phyloP scores from a whole-genome alignment of 1,140 invertebrate species.

The Eciton burchellii region DNA sequence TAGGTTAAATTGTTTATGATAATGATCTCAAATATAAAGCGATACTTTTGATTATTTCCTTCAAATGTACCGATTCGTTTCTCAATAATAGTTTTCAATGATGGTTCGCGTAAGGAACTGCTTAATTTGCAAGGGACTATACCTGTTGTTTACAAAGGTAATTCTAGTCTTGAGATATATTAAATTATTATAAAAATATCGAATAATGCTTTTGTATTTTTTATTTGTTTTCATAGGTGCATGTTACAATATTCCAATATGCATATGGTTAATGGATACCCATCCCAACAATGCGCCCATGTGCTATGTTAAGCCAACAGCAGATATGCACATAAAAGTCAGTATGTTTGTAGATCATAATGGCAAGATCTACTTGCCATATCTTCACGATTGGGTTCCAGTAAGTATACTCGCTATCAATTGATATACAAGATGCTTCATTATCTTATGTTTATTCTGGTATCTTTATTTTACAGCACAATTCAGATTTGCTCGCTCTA shows the following conservation, averaged over 20 bases:
- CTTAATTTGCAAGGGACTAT: constrained; percentile 96
- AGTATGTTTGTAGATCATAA: constrained; percentile 97
- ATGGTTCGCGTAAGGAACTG: constrained; percentile 93
- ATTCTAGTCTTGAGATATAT: constrained; percentile 11
- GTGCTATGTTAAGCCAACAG: constrained; percentile 98
- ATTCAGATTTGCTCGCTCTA: constrained; percentile 93
- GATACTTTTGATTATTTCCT: background rate
- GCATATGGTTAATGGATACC: constrained; percentile 98
- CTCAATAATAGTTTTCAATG: constrained; percentile 91
- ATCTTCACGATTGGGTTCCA: constrained; percentile 97
- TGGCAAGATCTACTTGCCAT: constrained; percentile 98
- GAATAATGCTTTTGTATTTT: background rate
- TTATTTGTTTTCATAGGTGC: constrained; percentile 86
- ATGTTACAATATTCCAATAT: constrained; percentile 98
- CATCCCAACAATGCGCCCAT: constrained; percentile 99
- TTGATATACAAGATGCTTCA: constrained; percentile 16
- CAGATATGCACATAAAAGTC: constrained; percentile 97
- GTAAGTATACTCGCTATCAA: constrained; percentile 85
- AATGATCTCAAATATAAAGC: background rate
- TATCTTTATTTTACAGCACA: constrained; percentile 86
- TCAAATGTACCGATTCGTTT: background rate
- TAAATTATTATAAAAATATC: background rate
- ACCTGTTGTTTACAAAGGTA: constrained; percentile 95
- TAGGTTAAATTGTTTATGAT: constrained; percentile 79
- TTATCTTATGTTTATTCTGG: constrained; percentile 14